Base-by-base conservation (phyloP, 2,797 vertebrate genomes). In the Picus viridis region DNA sequence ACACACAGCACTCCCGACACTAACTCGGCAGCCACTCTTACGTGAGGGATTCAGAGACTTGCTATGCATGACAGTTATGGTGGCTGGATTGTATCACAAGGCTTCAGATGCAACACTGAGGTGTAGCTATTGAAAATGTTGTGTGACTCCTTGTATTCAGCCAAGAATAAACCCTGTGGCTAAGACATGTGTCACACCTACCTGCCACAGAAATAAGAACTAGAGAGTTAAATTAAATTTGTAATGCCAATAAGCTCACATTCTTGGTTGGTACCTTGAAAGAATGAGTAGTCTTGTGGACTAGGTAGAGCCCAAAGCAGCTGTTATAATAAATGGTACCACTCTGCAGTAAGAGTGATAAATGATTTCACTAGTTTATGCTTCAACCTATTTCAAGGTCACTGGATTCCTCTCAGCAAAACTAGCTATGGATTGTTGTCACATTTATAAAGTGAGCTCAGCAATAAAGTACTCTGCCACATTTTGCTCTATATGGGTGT, bases 271-370 rank as follows among this genome's bases (percentile, higher is more conserved):
- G 13, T 80, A 56, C 78, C 49, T 32, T 65, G 39, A 80, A 92
- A 88, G 62, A 77, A 70, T 24, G 41, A 92, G 29, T 43, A 77
- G 29, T 58, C 77, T 68, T 4, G 1, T 29, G 77, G 43, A 72
- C 32, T 39, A 71, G 45, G 61, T 7, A 91, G 64, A 86, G 86
- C 47, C 39, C 65, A 75, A 45, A 79, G 88, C 72, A 94, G 51
- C 27, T 57, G 63, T 51, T 72, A 75, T 73, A 51, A 92, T 87
- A 83, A 88, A 92, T 84, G 56, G 91, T 85, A 90, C 69, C 82
- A 71, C n/a, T 74, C 58, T 2, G 20, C 58, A 62, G 43, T 59
- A 88, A 76, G 45, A 80, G 51, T 85, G 82, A 94, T 54, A 83
- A 94, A 92, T 65, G 39, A 69, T 81, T 91, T 86, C 83, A 65